Evolutionary conservation across 2,888 invertebrate genomes (phyloP).

Genomic region (Corbicula japonica): DNA sequence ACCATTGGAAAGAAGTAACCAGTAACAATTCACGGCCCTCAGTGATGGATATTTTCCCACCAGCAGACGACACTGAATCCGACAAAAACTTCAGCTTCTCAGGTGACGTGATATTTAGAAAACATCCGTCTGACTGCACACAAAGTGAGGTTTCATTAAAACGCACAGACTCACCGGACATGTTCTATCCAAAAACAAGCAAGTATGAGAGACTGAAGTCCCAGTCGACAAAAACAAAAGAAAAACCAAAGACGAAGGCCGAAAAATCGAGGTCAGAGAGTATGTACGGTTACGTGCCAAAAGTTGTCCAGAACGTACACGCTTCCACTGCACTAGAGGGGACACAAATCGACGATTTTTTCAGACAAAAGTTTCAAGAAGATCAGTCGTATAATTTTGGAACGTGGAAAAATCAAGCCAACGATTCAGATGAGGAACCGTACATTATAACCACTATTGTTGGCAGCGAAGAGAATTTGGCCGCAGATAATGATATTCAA

Average conservation of each 20-base stretch:
- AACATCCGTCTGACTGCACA: not conserved
- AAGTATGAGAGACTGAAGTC: conserved; percentile 30
- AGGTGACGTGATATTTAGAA: conserved; percentile 33
- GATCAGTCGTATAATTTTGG: conserved; percentile 65
- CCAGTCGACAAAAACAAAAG: not conserved
- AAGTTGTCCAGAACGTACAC: conserved; percentile 67
- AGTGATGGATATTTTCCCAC: conserved; percentile 10
- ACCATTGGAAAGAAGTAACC: not conserved
- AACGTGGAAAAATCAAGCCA: conserved; percentile 14
- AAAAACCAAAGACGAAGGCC: not conserved
- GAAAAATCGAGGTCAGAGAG: conserved; percentile 52
- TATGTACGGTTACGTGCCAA: conserved; percentile 74
- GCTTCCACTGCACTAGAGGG: conserved; percentile 72
- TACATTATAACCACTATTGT: conserved; percentile 29
- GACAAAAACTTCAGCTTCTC: conserved; percentile 24
- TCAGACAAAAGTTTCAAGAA: conserved; percentile 57
- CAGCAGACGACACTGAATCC: not conserved
- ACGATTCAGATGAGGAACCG: conserved; percentile 4
- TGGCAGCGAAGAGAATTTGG: conserved; percentile 16
- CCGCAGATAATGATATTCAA: not conserved
- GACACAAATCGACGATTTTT: conserved; percentile 70
- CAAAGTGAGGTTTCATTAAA: conserved; percentile 25
- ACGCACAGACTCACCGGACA: conserved; percentile 5
- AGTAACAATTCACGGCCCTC: conserved; percentile 3
- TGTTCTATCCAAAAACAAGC: conserved; percentile 17